Percentiles rank a stretch among this genome's conserved stretches.
Evolutionary conservation across 2,888 invertebrate species (phyloP).

Genomic region (Trissoscelio sp.): DNA sequence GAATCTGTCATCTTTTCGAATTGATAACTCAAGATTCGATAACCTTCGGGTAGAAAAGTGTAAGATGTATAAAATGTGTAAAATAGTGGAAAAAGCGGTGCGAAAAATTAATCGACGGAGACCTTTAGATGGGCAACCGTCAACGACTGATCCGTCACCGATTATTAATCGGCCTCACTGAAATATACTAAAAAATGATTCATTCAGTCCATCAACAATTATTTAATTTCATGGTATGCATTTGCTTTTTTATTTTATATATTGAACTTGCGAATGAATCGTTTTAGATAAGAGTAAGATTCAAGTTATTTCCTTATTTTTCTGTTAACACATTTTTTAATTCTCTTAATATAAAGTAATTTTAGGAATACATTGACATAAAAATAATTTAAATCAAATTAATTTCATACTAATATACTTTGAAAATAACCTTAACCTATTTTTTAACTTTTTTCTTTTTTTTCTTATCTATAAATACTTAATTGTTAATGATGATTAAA

Average conservation of each 20-base stretch:
- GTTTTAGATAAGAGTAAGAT: no score
- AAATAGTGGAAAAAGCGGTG: slow-evolving; percentile 11
- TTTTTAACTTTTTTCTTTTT: no score
- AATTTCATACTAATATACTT: no score
- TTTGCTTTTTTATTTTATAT: background rate
- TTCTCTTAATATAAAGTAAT: no score
- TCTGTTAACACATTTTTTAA: no score
- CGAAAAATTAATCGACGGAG: slow-evolving; percentile 47
- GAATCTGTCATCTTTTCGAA: slow-evolving; percentile 49
- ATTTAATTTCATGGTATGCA: background rate
- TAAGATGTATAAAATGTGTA: slow-evolving; percentile 35
- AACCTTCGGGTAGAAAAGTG: slow-evolving; percentile 63
- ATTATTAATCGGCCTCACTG: slow-evolving; percentile 63
- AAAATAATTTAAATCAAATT: no score
- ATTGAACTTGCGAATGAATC: slow-evolving; percentile 25
- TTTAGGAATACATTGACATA: no score
- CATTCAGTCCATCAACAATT: slow-evolving; percentile 23
- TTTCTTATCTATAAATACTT: no score
- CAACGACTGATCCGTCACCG: slow-evolving; percentile 78
- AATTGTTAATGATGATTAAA: no score
- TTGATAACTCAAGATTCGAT: slow-evolving; percentile 68
- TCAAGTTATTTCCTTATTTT: no score
- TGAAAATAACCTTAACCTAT: no score
- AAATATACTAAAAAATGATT: slow-evolving; percentile 47
- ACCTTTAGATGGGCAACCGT: slow-evolving; percentile 76